These are phyloP conservation scores for Myotis pilosus DNA, from an alignment of 2,797 vertebrate species.

Conservation along the genomic window DNA sequence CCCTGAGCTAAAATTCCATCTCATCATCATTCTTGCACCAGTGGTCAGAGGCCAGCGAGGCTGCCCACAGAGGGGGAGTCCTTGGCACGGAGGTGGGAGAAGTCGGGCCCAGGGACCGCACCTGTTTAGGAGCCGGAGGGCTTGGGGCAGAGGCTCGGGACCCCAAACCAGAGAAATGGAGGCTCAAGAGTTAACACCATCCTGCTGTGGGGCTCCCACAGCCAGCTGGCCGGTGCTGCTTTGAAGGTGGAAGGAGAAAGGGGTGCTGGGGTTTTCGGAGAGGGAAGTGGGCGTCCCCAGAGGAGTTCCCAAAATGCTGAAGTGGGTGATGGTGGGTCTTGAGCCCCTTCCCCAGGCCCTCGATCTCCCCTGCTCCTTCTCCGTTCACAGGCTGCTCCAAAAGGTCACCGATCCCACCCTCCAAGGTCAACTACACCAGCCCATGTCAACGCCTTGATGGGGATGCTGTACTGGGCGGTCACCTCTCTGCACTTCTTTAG, in stretches of 20 bases:
- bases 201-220: not conserved
- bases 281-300: not conserved
- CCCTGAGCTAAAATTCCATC: constrained; percentile 6
- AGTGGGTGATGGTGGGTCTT: not conserved
- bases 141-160: not conserved
- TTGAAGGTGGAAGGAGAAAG: not conserved
- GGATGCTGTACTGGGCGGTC: rapidly evolving
- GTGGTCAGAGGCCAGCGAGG: not conserved
- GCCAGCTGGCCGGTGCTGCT: not conserved
- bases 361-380: not conserved
- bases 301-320: not conserved
- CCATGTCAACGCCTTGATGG: rapidly evolving
- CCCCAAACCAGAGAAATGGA: not conserved
- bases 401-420: not conserved
- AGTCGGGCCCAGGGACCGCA: not conserved
- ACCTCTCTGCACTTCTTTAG: rapidly evolving
- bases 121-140: not conserved
- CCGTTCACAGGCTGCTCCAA: rapidly evolving
- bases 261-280: not conserved
- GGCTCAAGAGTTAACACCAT: rapidly evolving
- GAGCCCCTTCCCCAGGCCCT: not conserved
- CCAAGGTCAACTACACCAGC: rapidly evolving
- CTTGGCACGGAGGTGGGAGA: not conserved
- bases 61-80: not conserved
- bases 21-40: not conserved